These are phyloP conservation scores for Poecilobothrus nobilitatus DNA, from an alignment of 2,888 invertebrate genomes.

Conservation along the genomic window DNA sequence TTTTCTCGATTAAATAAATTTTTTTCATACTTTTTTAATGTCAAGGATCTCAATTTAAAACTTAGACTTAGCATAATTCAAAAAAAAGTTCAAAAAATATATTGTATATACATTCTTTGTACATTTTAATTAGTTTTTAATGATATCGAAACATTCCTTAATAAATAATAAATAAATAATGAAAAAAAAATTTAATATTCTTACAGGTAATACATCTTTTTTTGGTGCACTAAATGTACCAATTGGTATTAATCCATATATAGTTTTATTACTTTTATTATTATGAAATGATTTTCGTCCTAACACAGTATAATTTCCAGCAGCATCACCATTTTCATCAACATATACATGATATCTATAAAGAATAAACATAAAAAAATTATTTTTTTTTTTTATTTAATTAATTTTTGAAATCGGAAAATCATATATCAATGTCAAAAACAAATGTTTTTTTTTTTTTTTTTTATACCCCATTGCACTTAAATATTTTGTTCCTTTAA, in stretches of 20 bases:
- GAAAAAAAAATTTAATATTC: too few species aligned
- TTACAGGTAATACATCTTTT: slow-evolving; percentile 64
- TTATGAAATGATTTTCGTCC: slow-evolving; percentile 46
- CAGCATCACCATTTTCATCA: slow-evolving; percentile 86
- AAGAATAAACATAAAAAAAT: slow-evolving; percentile 17
- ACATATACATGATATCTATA: slow-evolving; percentile 83
- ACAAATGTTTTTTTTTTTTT: too few species aligned
- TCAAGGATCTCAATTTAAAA: too few species aligned
- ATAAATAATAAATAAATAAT: too few species aligned
- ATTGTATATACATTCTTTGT: too few species aligned
- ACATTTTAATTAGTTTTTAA: too few species aligned
- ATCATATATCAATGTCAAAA: too few species aligned
- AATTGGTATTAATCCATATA: slow-evolving; percentile 70
- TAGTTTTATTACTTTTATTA: slow-evolving; percentile 32
- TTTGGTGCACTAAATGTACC: slow-evolving; percentile 58
- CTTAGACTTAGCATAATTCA: too few species aligned
- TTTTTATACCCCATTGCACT: slow-evolving; percentile 73
- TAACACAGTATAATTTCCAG: slow-evolving; percentile 87
- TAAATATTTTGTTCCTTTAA: slow-evolving; percentile 68
- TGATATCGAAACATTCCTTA: too few species aligned
- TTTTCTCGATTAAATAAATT: too few species aligned
- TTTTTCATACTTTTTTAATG: too few species aligned
- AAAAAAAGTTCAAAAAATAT: too few species aligned
- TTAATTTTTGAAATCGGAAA: neutral
- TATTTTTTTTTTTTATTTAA: slow-evolving; percentile 11